Evolutionary conservation across 2,797 vertebrate genomes (phyloP).

Genomic region (Pygocentrus nattereri): DNA sequence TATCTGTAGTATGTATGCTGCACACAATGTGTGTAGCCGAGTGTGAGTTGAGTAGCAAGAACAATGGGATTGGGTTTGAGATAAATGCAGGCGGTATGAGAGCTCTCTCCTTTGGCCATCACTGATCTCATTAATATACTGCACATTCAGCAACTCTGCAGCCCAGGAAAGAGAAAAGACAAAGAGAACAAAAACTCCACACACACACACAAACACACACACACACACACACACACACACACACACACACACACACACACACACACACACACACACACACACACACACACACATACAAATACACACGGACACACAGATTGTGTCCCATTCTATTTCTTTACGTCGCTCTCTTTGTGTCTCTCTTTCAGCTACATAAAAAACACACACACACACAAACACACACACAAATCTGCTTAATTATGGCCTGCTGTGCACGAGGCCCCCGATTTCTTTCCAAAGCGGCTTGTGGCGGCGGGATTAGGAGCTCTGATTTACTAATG

Average conservation of each 20-base stretch:
- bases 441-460: constrained; percentile 47
- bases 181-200: not conserved
- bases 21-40: not conserved
- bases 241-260: not conserved
- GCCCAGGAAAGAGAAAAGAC: constrained; percentile 4
- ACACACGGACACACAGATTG: too few relatives aligned
- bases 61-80: constrained; percentile 11
- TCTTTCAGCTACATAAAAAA: not conserved
- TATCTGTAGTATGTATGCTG: not conserved
- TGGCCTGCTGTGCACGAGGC: constrained; percentile 25
- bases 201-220: not conserved
- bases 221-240: not conserved
- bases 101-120: not conserved
- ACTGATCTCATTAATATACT: constrained; percentile 11
- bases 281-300: not conserved
- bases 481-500: constrained; percentile 52
- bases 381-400: constrained; percentile 22
- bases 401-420: constrained; percentile 28
- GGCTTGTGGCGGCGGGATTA: constrained; percentile 48
- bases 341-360: constrained; percentile 1
- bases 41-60: constrained; percentile 1
- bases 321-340: not conserved
- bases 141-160: constrained; percentile 32
- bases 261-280: too few relatives aligned
- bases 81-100: constrained; percentile 16